Evolutionary conservation across 2,888 invertebrate species (phyloP).

Genomic region (Harpagoxenus sublaevis): DNA sequence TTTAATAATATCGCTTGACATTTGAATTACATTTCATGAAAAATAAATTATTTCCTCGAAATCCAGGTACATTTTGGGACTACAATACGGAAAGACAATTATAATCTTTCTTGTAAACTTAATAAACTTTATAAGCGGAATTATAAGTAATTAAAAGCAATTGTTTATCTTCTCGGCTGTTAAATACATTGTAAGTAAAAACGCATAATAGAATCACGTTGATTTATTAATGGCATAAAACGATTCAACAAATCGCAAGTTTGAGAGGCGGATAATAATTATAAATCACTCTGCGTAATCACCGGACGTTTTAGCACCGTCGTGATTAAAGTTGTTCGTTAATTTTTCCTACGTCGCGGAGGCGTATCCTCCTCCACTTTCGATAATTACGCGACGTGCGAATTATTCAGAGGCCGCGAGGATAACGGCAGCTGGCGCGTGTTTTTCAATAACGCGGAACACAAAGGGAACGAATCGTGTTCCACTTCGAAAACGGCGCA

Average conservation of each 20-base stretch:
- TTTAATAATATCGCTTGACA: not conserved
- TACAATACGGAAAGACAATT: no score
- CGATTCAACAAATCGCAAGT: not conserved
- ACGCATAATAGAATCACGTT: not conserved
- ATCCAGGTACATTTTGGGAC: not conserved
- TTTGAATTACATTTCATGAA: not conserved
- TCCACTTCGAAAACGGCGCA: slow-evolving; percentile 43
- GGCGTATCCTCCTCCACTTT: not conserved
- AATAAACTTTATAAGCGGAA: not conserved
- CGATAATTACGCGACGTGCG: slow-evolving; percentile 17
- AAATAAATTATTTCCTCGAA: not conserved
- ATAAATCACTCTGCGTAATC: not conserved
- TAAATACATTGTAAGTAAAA: not conserved
- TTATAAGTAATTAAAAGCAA: not conserved
- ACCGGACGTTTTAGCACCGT: not conserved
- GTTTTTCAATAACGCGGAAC: slow-evolving; percentile 65
- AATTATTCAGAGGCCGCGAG: slow-evolving; percentile 1
- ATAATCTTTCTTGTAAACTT: not conserved
- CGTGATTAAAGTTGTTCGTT: not conserved
- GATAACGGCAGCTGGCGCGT: slow-evolving; percentile 4
- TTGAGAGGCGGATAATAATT: not conserved
- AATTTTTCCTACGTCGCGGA: not conserved
- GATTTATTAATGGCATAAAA: not conserved
- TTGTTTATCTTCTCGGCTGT: not conserved
- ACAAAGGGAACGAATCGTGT: slow-evolving; percentile 45